phyloP scores from a whole-genome alignment of 1,140 invertebrate genomes.

The Callitettix versicolor region DNA sequence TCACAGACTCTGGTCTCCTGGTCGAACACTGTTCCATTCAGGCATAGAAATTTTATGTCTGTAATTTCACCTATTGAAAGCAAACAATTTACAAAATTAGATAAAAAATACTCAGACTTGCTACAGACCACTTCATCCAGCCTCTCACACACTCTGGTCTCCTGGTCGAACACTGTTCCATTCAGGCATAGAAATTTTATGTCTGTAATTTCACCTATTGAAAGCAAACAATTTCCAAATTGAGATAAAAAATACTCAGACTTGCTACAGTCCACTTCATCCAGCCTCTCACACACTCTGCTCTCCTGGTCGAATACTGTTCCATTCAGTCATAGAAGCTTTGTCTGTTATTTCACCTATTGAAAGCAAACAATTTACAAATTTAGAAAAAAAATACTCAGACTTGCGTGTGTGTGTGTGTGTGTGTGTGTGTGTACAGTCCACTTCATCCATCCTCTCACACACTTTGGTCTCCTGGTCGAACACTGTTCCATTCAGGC shows the following conservation, averaged over 20 bases:
- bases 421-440: too few species aligned
- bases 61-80: conserved; percentile 60
- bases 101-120: conserved; percentile 70
- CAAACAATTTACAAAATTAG: too few species aligned
- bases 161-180: conserved; percentile 78
- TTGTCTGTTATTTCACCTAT: conserved; percentile 76
- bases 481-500: conserved; percentile 76
- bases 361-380: too few species aligned
- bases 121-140: conserved; percentile 77
- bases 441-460: conserved; percentile 72
- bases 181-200: conserved; percentile 80
- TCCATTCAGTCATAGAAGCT: conserved; percentile 74
- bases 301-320: conserved; percentile 81
- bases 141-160: conserved; percentile 71
- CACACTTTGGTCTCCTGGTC: conserved; percentile 77
- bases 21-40: conserved; percentile 79
- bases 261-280: conserved; percentile 75
- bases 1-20: conserved; percentile 76
- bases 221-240: too few species aligned
- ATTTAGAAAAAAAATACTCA: conserved; percentile 70
- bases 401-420: too few species aligned
- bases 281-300: conserved; percentile 69
- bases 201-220: conserved; percentile 74
- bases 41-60: conserved; percentile 75
- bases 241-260: conserved; percentile 66